These are phyloP conservation scores for Austrolebias charrua DNA, from an alignment of 2,797 vertebrate species.

Conservation along the genomic window DNA sequence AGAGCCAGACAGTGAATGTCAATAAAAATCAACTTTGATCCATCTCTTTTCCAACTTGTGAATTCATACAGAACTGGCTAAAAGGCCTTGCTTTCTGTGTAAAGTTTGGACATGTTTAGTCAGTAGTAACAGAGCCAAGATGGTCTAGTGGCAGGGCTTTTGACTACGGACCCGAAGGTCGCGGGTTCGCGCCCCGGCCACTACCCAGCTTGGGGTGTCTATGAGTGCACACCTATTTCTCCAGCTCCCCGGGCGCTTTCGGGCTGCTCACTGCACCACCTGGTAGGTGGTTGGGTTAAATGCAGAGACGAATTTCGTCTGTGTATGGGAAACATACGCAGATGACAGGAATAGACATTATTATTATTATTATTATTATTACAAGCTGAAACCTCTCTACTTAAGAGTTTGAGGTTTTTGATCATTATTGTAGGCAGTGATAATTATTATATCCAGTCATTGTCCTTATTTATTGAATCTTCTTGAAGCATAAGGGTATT, in stretches of 20 bases:
- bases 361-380: too few relatives aligned
- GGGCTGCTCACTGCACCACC: too few relatives aligned
- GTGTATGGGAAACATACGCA: too few relatives aligned
- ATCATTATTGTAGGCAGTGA: constrained; percentile 55
- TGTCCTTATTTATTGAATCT: constrained; percentile 71
- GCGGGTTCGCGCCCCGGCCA: too few relatives aligned
- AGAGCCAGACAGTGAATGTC: constrained; percentile 19
- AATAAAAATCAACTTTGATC: constrained; percentile 22
- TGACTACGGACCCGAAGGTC: too few relatives aligned
- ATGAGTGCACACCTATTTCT: too few relatives aligned
- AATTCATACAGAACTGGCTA: constrained; percentile 17
- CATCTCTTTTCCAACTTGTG: constrained; percentile 2
- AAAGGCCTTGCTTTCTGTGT: constrained; percentile 9
- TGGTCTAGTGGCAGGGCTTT: too few relatives aligned
- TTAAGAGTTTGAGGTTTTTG: neutral
- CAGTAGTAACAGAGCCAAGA: constrained; percentile 45
- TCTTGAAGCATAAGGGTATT: constrained; percentile 55
- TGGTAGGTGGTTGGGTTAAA: too few relatives aligned
- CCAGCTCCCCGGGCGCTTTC: too few relatives aligned
- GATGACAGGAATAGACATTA: too few relatives aligned
- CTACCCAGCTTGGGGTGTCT: too few relatives aligned
- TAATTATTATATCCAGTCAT: constrained; percentile 65
- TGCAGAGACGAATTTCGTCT: too few relatives aligned
- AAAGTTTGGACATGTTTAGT: constrained; percentile 42
- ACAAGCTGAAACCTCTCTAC: constrained; percentile 6